Evolutionary conservation across 2,888 invertebrate genomes (phyloP).

Genomic region (Serripes groenlandicus): DNA sequence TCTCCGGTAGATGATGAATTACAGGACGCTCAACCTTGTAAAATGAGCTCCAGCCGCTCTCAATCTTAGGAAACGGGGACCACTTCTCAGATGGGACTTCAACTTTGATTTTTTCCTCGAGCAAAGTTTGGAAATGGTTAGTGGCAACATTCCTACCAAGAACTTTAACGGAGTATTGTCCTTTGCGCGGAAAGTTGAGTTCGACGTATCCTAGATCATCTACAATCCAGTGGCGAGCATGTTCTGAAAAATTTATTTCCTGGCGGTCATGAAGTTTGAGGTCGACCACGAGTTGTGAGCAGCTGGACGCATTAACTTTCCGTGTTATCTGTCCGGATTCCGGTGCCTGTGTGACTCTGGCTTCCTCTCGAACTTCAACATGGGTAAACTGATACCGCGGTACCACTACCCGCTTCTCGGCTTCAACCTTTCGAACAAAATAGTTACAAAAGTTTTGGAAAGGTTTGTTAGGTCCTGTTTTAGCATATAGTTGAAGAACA

Average conservation of each 20-base stretch:
- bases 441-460: constrained; percentile 60
- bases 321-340: constrained; percentile 44
- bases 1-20: constrained; percentile 48
- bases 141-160: constrained; percentile 24
- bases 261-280: constrained; percentile 52
- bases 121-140: constrained; percentile 27
- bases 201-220: constrained; percentile 49
- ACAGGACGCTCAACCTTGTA: constrained; percentile 54
- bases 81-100: constrained; percentile 54
- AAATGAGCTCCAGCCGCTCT: constrained; percentile 47
- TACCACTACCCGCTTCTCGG: background rate
- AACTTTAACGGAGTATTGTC: constrained; percentile 48
- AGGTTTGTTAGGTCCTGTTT: constrained; percentile 12
- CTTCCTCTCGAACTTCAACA: constrained; percentile 26
- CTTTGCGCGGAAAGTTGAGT: constrained; percentile 59
- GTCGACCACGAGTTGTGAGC: constrained; percentile 39
- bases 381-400: constrained; percentile 20
- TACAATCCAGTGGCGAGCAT: constrained; percentile 55
- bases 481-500: constrained; percentile 46
- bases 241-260: constrained; percentile 57
- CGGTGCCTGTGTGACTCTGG: constrained; percentile 18
- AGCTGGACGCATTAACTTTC: constrained; percentile 25
- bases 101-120: constrained; percentile 44
- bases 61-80: constrained; percentile 57
- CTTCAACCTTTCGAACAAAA: constrained; percentile 36